A percentile compares a stretch with the other conserved stretches of the same genome.
These are phyloP conservation scores for Drosophila hamatofila DNA, from an alignment of 2,888 invertebrate species.

Conservation along the genomic window DNA sequence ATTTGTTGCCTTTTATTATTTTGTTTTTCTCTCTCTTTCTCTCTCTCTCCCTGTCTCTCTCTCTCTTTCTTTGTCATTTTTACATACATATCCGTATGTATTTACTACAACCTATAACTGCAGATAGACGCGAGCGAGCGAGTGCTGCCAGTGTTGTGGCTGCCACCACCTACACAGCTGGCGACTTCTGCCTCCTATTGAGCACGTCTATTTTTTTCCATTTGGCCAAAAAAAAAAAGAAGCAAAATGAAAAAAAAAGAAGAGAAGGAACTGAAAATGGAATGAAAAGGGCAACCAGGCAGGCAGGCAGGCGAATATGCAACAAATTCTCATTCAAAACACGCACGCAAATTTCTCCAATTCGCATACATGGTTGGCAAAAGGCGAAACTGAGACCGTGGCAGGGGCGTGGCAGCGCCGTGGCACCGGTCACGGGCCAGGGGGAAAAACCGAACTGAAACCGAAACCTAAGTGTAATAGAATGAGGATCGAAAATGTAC, in stretches of 20 bases:
- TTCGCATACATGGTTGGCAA: conserved; percentile 68
- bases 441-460: conserved; percentile 56
- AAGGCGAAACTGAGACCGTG: conserved; percentile 47
- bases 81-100: conserved; percentile 28
- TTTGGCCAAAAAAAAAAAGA: conserved; percentile 54
- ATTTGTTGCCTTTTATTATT: conserved; percentile 48
- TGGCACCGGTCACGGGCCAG: neutral
- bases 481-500: conserved; percentile 81
- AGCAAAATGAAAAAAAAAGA: neutral
- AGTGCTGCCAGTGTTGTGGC: neutral
- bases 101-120: conserved; percentile 45
- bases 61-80: neutral
- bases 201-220: conserved; percentile 79
- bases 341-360: conserved; percentile 82
- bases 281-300: conserved; percentile 54
- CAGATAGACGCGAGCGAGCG: conserved; percentile 39
- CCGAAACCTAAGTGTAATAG: conserved; percentile 74
- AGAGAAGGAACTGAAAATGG: neutral
- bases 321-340: conserved; percentile 82
- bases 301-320: conserved; percentile 74
- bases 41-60: neutral
- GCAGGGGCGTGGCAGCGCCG: neutral
- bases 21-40: neutral
- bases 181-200: conserved; percentile 39
- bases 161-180: conserved; percentile 29